phyloP scores from a whole-genome alignment of 2,888 invertebrate genomes.

The Plebejus anna region DNA sequence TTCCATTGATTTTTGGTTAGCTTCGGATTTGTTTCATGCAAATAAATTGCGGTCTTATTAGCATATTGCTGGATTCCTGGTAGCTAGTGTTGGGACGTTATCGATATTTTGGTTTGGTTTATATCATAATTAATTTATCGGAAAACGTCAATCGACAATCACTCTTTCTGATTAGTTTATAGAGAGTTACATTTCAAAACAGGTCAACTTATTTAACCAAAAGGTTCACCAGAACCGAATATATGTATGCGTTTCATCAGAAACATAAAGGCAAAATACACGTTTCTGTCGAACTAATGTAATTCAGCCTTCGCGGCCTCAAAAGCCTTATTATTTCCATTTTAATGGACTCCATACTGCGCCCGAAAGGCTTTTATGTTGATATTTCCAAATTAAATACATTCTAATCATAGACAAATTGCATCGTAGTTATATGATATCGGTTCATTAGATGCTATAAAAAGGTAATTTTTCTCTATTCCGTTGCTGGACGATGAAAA shows the following conservation, averaged over 20 bases:
- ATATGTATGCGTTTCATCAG: background rate
- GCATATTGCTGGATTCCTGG: constrained; percentile 49
- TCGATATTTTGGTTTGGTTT: constrained; percentile 33
- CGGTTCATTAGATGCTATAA: constrained; percentile 9
- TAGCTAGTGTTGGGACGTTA: constrained; percentile 39
- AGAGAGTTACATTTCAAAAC: background rate
- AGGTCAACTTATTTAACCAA: background rate
- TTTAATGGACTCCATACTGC: constrained; percentile 15
- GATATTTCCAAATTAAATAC: constrained; percentile 1
- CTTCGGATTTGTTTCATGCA: constrained; percentile 65
- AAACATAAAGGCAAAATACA: background rate
- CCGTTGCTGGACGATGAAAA: background rate
- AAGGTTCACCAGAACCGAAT: background rate
- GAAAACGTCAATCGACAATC: background rate
- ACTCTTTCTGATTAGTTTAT: background rate
- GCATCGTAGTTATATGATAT: background rate
- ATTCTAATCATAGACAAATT: background rate
- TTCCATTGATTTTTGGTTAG: constrained; percentile 53
- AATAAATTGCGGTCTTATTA: constrained; percentile 55
- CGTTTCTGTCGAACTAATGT: constrained; percentile 3
- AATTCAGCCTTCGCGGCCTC: background rate
- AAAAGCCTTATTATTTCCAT: constrained; percentile 15
- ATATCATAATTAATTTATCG: background rate
- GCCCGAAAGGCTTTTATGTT: background rate
- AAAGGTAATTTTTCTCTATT: background rate